Evolutionary conservation across 2,888 invertebrate genomes (phyloP).

Genomic region (Candidula unifasciata): DNA sequence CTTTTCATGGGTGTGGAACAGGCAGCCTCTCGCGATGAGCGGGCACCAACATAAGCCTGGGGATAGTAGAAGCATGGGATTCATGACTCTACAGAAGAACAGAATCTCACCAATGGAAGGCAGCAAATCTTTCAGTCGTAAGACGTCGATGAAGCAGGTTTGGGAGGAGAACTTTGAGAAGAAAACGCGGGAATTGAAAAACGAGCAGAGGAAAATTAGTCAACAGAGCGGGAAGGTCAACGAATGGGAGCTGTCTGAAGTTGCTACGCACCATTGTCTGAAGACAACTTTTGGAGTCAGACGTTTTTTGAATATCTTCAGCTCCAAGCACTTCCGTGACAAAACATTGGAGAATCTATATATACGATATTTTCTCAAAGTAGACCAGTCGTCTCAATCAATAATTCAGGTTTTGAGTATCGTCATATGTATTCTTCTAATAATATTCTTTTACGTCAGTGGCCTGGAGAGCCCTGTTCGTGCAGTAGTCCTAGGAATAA

Average conservation of each 20-base stretch:
- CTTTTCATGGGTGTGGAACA: constrained; percentile 1
- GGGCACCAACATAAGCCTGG: neutral
- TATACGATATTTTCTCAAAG: constrained; percentile 93
- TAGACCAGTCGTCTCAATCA: constrained; percentile 94
- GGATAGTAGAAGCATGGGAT: constrained; percentile 29
- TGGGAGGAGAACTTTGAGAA: constrained; percentile 41
- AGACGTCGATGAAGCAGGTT: constrained; percentile 25
- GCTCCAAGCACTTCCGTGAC: constrained; percentile 83
- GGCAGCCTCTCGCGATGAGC: constrained; percentile 25
- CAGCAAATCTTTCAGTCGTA: neutral
- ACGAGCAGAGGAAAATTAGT: constrained; percentile 21
- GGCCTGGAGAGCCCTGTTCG: constrained; percentile 75
- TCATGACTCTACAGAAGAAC: constrained; percentile 1
- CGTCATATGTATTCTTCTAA: constrained; percentile 82
- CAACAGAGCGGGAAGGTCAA: neutral
- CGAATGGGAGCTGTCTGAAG: neutral
- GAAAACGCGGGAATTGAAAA: constrained; percentile 23
- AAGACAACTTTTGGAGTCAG: neutral
- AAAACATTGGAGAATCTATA: constrained; percentile 93
- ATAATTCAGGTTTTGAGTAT: constrained; percentile 85
- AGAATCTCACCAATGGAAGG: constrained; percentile 38
- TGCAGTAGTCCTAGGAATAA: constrained; percentile 80
- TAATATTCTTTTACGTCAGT: constrained; percentile 79
- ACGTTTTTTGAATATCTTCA: constrained; percentile 57
- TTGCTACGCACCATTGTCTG: neutral